Evolutionary conservation across 2,888 invertebrate genomes (phyloP), one percentile per base, ranked within the genome.

Genomic region (Pterobdella sp.): DNA sequence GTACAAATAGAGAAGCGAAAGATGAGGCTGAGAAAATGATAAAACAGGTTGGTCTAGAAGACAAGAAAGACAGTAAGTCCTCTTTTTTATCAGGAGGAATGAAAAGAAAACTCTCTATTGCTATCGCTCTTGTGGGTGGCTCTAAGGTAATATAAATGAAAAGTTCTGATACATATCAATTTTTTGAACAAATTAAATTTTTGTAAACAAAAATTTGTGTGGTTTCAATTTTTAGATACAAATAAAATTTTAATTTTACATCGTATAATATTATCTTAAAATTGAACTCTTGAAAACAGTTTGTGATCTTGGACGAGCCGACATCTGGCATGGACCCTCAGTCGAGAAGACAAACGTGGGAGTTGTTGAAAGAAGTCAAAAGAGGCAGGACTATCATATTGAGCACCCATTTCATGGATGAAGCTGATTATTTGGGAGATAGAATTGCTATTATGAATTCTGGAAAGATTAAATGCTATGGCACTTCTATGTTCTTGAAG

Each of bases 361-460:
- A 92, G 78, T 84, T 93, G 31, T 83, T 93, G 75, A 87, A 84
- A 85, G 84, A 85, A 10, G 85, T 87, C 77, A 83, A 87, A 60
- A 83, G 83, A 85, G 90, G 89, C 35, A 87, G 92, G 7, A 90
- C 92, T 0, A 87, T 93, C 80, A 86, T 93, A 65, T 84, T 93
- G 74, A 90, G 92, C n/a, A 83, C 83, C 31, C 83, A 93, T 83
- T 92, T 91, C 81, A 93, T 93, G 92, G 92, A 93, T 80, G 93
- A 93, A 84, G 93, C 93, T 0, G 93, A 93, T 83, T 86, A 90
- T 63, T 86, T 93, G 1, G 93, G 92, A 0, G 93, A 93, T 84
- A 87, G 92, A 63, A 91, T 93, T 77, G 92, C 91, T 7, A 92
- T 93, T 74, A 91, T 93, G 90, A 88, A 91, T 1, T 88, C 88